phyloP scores from a whole-genome alignment of 2,113 vertebrate genomes.

The Microtus montanus region DNA sequence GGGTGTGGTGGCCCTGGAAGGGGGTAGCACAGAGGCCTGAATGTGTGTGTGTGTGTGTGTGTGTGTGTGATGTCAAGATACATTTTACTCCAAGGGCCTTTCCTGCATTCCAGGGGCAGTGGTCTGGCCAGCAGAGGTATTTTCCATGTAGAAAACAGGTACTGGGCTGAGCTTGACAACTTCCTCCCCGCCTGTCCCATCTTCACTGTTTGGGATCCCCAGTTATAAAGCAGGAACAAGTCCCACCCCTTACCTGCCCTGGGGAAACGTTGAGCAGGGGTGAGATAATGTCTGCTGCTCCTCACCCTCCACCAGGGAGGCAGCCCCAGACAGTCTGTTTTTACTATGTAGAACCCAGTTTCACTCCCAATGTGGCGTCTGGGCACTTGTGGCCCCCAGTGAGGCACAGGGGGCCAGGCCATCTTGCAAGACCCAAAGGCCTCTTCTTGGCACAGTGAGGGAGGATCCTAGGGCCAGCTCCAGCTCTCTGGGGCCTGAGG shows the following conservation, averaged over 20 bases:
- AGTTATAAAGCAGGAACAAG: constrained; percentile 59
- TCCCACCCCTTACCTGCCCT: constrained; percentile 69
- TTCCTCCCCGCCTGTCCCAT: not conserved
- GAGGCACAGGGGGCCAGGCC: not conserved
- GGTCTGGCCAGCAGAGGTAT: not conserved
- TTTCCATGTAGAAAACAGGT: not conserved
- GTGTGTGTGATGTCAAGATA: not conserved
- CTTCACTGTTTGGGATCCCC: not conserved
- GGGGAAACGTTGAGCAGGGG: constrained; percentile 64
- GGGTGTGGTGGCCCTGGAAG: not conserved
- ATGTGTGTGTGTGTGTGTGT: too few relatives aligned
- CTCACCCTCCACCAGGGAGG: constrained; percentile 4
- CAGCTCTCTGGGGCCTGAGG: constrained; percentile 60
- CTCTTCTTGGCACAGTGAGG: not conserved
- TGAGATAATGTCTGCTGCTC: constrained; percentile 70
- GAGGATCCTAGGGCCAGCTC: not conserved
- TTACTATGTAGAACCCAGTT: constrained; percentile 38
- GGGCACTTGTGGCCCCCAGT: not conserved
- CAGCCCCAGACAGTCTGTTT: constrained; percentile 31
- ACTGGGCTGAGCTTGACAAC: not conserved
- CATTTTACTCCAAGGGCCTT: not conserved
- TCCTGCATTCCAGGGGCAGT: not conserved
- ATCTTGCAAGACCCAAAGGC: not conserved
- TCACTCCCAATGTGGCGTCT: not conserved
- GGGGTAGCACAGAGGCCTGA: not conserved